phyloP scores from a whole-genome alignment of 2,888 invertebrate species.

The Tetheella fluctuosa region DNA sequence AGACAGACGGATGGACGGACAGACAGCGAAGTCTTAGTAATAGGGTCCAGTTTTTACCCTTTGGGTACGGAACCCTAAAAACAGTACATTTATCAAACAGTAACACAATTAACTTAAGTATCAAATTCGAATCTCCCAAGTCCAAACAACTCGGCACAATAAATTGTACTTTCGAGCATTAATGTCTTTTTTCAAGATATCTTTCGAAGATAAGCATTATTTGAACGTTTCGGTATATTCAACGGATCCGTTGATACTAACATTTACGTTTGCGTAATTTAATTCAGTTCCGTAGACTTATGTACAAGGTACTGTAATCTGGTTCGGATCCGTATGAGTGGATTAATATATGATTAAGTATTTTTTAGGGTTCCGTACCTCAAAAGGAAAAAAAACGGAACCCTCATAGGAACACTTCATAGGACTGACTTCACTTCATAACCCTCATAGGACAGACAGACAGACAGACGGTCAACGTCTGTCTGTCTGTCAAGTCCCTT shows the following conservation, averaged over 20 bases:
- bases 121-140: slow-evolving; percentile 2
- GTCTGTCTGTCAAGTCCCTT: too few relatives aligned
- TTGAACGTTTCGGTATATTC: neutral
- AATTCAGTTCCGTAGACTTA: neutral
- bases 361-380: too few relatives aligned
- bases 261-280: neutral
- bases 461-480: too few relatives aligned
- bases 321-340: neutral
- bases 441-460: too few relatives aligned
- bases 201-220: neutral
- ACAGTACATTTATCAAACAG: slow-evolving; percentile 1
- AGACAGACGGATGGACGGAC: too few relatives aligned
- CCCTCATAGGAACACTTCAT: too few relatives aligned
- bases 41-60: too few relatives aligned
- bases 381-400: too few relatives aligned
- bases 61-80: too few relatives aligned
- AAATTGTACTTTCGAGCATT: slow-evolving; percentile 1
- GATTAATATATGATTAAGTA: neutral
- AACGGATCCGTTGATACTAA: neutral
- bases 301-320: neutral
- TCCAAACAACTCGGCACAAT: slow-evolving; percentile 2
- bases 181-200: slow-evolving; percentile 1
- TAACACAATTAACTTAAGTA: neutral
- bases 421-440: too few relatives aligned
- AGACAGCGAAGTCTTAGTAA: too few relatives aligned